Percentiles rank a stretch among this genome's conserved stretches.
Evolutionary conservation across 2,113 vertebrate species (phyloP).

Genomic region (Agelaius phoeniceus): DNA sequence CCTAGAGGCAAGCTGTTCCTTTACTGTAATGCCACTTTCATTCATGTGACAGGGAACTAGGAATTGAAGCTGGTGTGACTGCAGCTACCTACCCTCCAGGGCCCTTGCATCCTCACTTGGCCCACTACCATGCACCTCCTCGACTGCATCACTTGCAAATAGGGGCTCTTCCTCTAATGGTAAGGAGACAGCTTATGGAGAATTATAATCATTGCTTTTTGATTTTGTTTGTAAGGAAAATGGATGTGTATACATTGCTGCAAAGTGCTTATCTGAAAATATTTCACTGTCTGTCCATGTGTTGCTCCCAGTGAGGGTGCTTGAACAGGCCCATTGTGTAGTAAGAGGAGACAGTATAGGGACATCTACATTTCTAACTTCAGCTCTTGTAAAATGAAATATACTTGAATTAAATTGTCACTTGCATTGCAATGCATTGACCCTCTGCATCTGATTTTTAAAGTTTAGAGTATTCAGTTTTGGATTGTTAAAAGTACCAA

Average conservation of each 20-base stretch:
- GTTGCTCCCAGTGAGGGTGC: neutral
- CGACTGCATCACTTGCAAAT: conserved; percentile 96
- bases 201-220: neutral
- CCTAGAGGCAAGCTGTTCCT: neutral
- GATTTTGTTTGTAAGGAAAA: neutral
- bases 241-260: neutral
- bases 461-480: neutral
- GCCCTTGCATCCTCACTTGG: conserved; percentile 93
- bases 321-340: neutral
- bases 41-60: conserved; percentile 87
- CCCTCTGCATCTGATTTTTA: conserved; percentile 77
- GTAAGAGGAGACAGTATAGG: neutral
- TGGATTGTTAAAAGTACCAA: neutral
- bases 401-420: conserved; percentile 27
- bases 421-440: conserved; percentile 63
- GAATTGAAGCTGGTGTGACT: conserved; percentile 94
- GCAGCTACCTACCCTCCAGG: conserved; percentile 92
- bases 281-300: neutral
- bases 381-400: conserved; percentile 10
- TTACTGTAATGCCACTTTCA: neutral
- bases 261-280: neutral
- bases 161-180: conserved; percentile 90
- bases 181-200: conserved; percentile 68
- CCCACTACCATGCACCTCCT: conserved; percentile 94
- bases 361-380: conserved; percentile 6